Evolutionary conservation across 2,797 vertebrate species (phyloP), one percentile per base, ranked within the genome.

Genomic region (Gambusia yucatana): DNA sequence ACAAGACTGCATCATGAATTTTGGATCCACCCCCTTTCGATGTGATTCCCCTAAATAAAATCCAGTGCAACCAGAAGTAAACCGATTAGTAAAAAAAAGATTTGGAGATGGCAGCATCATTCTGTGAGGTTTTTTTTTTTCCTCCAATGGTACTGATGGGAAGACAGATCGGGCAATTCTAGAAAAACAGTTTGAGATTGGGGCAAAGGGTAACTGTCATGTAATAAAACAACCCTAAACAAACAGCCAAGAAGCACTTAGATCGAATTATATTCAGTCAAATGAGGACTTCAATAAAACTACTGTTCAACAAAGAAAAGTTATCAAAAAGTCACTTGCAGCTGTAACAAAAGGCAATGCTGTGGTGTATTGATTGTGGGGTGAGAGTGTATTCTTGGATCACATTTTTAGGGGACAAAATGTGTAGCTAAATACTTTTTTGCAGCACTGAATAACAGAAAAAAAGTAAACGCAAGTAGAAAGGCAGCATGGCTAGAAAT

Each of bases 401-500:
- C 22, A 5, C 2, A 22, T n/a, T 43, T 25, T n/a, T 41, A 13
- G 36, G 20, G n/a, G 36, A 43, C 9, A 69, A 41, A 69, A 43
- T 25, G 16, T n/a, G 39, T 69, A 13, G 9, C 10, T 6, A 41
- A 43, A 14, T 69, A 69, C 10, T 14, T 43, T 25, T 11, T 25
- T 22, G 20, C 39, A 7, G 36, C 20, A 65, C 22, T n/a, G 22
- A 4, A 33, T 44, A 72, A 59, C 4, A 70, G 55, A 13, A 17
- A 61, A 83, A 72, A 2, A 3, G n/a, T 10, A 7, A 1, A 30
- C n/a, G 33, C 79, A 67, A 4, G 11, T 69, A 67, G 36, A 80
- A 22, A 46, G 75, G 33, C 78, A 43, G 43, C 30, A 73, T 16
- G n/a, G 22, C 6, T 67, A 52, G 74, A 71, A 71, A 77, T 70